phyloP scores from a whole-genome alignment of 1,140 invertebrate species.

The Apis florea region DNA sequence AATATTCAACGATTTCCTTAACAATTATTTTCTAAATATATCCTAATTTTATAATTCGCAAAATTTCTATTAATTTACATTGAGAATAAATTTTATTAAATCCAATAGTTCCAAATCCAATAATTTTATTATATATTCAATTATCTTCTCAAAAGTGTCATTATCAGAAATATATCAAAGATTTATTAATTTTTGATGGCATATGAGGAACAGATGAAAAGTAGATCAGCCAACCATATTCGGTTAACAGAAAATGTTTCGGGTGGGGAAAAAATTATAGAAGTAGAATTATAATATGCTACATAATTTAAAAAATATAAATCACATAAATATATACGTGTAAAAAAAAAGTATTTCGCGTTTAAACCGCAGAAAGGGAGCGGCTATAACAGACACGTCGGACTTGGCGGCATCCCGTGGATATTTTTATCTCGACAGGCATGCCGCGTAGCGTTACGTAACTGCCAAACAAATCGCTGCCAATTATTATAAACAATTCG shows the following conservation, averaged over 20 bases:
- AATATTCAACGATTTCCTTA: too few relatives aligned
- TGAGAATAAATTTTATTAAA: too few relatives aligned
- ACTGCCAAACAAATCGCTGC: slow-evolving; percentile 71
- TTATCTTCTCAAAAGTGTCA: neutral
- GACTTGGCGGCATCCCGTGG: slow-evolving; percentile 62
- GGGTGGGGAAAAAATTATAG: neutral
- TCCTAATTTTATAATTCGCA: too few relatives aligned
- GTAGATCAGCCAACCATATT: neutral
- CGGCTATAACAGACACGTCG: slow-evolving; percentile 63
- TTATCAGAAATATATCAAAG: neutral
- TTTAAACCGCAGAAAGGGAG: slow-evolving; percentile 56
- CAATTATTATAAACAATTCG: slow-evolving; percentile 76
- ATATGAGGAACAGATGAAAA: neutral
- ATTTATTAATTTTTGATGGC: rapidly evolving
- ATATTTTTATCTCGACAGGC: slow-evolving; percentile 75
- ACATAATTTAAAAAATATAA: neutral
- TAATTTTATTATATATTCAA: too few relatives aligned
- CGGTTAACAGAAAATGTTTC: slow-evolving; percentile 37
- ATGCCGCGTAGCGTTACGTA: slow-evolving; percentile 70
- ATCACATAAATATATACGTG: too few relatives aligned
- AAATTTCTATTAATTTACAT: too few relatives aligned
- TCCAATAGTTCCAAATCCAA: too few relatives aligned
- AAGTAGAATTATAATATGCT: neutral
- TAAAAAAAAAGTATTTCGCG: slow-evolving; percentile 40
- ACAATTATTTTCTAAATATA: too few relatives aligned